These are phyloP conservation scores for Lanius ludovicianus DNA, from an alignment of 2,113 vertebrate genomes.

Conservation along the genomic window DNA sequence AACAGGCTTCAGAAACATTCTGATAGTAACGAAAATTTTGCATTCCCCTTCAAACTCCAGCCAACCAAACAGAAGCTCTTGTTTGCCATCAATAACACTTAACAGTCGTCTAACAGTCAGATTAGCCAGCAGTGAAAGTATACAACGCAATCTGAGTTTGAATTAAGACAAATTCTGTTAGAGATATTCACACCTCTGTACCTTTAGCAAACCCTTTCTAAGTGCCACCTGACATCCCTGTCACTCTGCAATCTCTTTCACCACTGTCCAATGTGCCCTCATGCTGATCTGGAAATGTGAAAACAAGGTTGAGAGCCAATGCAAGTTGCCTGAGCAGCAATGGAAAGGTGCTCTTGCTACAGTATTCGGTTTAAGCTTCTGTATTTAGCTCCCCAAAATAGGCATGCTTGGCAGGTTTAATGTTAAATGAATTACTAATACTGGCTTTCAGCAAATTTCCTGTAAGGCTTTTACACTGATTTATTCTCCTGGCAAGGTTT, in stretches of 20 bases:
- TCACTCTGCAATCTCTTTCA: background rate
- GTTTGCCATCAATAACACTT: background rate
- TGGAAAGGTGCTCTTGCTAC: background rate
- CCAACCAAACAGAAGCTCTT: background rate
- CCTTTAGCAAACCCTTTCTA: background rate
- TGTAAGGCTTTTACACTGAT: background rate
- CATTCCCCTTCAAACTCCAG: background rate
- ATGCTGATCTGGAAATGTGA: background rate
- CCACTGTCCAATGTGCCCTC: background rate
- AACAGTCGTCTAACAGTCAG: background rate
- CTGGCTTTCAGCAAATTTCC: conserved; percentile 18
- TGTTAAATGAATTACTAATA: background rate
- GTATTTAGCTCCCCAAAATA: background rate
- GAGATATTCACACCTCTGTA: background rate
- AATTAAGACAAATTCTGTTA: background rate
- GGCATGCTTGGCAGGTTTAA: background rate
- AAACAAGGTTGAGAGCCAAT: background rate
- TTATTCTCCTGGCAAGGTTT: conserved; percentile 15
- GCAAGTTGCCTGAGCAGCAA: background rate
- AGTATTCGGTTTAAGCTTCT: background rate
- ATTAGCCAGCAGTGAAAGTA: background rate
- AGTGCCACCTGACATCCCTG: background rate
- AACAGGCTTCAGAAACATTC: background rate
- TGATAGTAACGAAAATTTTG: background rate
- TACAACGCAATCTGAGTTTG: background rate